Conservation (phyloP, 2,888 invertebrate species). For the Unio delphinus region DNA sequence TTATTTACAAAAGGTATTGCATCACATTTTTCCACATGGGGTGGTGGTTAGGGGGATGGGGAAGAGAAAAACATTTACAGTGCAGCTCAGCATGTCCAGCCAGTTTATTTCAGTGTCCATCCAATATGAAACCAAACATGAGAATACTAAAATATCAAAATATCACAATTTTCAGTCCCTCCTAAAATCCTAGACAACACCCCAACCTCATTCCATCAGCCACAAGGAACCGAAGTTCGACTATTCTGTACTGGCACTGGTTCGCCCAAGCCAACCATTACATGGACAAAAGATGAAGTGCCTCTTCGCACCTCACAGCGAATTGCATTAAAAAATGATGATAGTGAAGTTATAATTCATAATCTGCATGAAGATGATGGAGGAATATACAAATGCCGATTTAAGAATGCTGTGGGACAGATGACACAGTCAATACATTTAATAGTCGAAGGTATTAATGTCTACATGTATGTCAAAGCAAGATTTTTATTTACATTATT, state of each 20-base stretch:
- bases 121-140: not conserved
- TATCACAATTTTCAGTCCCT: constrained; percentile 48
- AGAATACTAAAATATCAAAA: not conserved
- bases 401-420: constrained; percentile 95
- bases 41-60: no score
- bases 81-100: no score
- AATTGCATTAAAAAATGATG: constrained; percentile 37
- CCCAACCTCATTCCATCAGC: constrained; percentile 45
- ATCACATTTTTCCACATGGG: no score
- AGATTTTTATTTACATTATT: not conserved
- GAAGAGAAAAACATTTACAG: no score
- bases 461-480: not conserved
- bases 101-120: no score
- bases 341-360: constrained; percentile 84
- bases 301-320: constrained; percentile 42
- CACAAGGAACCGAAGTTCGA: constrained; percentile 89
- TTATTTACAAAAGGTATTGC: no score
- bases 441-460: constrained; percentile 82
- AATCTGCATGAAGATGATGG: constrained; percentile 95
- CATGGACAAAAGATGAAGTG: constrained; percentile 85
- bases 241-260: constrained; percentile 97
- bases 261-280: constrained; percentile 92
- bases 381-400: constrained; percentile 96
- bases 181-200: constrained; percentile 56
- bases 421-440: constrained; percentile 96